Evolutionary conservation across 2,113 vertebrate species (phyloP), one percentile per base, ranked within the genome.

Genomic region (Gasterosteus aculeatus): DNA sequence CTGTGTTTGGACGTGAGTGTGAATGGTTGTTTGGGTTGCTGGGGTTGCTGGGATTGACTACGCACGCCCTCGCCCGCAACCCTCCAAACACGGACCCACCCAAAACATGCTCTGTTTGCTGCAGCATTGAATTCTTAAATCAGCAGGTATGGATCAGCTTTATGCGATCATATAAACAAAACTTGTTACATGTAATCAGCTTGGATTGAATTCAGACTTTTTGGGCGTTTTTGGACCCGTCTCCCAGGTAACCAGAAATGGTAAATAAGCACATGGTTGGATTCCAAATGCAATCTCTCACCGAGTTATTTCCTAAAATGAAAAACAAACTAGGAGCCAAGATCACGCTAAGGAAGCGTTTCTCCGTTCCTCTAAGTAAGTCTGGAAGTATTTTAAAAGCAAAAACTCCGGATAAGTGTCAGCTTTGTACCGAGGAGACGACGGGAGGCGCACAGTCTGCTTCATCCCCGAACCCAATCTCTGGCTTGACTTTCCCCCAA

Each of bases 301-400:
- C 74, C 1, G 29, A 70, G 59, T 85, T 77, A 51, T 82, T 75
- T 87, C 76, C 75, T 71, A 76, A 76, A 78, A 80, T 68, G 39
- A 49, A 19, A 47, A 59, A 85, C 80, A 81, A 83, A 80, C 46
- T 75, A 78, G 73, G 72, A 82, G 58, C 81, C 73, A 82, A 69
- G 62, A 82, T 83, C 71, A 75, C n/a, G 29, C 62, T 62, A 58
- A 87, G 73, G 6, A 75, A 70, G 68, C 54, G 68, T 83, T 87
- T 65, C 12, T 77, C 75, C 68, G 58, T 68, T 84, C 65, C 72
- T 69, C 51, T 80, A 85, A 88, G 87, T 74, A 86, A 82, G 82
- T 89, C 85, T 91, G 91, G 85, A 88, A 92, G 80, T 88, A 88
- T 88, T 93, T 88, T 81, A 76, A 83, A 85, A 84, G 87, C 78